Base-by-base conservation (phyloP, 2,113 vertebrate genomes). In the Leptobrachium ailaonicum region DNA sequence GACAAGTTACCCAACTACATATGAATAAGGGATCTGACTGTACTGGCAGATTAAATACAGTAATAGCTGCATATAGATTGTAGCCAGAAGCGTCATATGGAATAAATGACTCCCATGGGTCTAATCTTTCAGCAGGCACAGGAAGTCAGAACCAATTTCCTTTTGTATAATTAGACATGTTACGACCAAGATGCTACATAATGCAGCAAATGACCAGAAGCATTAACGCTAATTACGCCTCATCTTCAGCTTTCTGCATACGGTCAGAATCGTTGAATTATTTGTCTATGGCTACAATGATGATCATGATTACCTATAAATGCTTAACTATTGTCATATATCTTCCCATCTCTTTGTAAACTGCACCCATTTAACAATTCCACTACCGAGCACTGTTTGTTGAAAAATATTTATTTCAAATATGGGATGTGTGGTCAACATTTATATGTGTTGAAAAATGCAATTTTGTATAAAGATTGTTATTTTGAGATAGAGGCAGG, bases 131-230 rank as follows among this genome's bases (percentile, higher is more conserved):
- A 60, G 56, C 47, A 50, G 47, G 47, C 13, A 10, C 56, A 60
- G 56, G 10, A 11, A 60, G 10, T 60, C 10, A 60, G 13, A 60
- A 7, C 56, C 56, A 60, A 60, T 60, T 12, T 60, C 2, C 56
- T 13, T 60, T 60, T 12, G 14, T 45, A 67, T 56, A 40, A 76
- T 76, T 76, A 76, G 66, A 60, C 66, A 66, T 41, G 63, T 66
- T 62, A 75, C n/a, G 13, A 20, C 75, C 66, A 64, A 42, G 45
- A 66, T 54, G 50, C 47, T 11, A 76, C 13, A 76, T 67, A 76
- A 53, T 66, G 62, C 62, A 50, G 73, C 67, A 76, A 56, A 76
- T 54, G 54, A 43, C 41, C 47, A 58, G 41, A 68, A 68, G 43
- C 64, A 68, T 68, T 76, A 68, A n/a, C 64, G 41, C 50, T 41